A percentile compares a stretch with the other conserved stretches of the same genome.
Conservation (phyloP, 2,797 vertebrate genomes). For the Oreochromis mossambicus region DNA sequence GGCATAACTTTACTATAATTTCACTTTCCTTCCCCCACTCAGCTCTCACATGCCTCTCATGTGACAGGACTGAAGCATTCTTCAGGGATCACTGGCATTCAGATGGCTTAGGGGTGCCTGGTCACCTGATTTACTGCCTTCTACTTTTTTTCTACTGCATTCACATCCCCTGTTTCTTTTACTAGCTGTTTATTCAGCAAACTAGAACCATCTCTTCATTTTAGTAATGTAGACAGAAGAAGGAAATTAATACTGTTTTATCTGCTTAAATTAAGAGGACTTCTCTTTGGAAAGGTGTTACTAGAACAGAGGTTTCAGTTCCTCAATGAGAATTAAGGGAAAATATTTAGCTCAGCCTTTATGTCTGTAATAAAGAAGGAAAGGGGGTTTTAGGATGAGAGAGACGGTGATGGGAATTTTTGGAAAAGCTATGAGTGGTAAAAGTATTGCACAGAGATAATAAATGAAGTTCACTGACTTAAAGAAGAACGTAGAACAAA, state of each 20-base stretch:
- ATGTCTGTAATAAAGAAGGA: neutral
- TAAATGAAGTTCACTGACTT: neutral
- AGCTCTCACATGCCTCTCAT: constrained; percentile 79
- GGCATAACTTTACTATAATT: constrained; percentile 13
- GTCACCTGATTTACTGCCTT: constrained; percentile 48
- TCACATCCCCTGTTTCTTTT: neutral
- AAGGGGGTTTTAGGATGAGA: neutral
- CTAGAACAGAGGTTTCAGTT: neutral
- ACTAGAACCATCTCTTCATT: neutral
- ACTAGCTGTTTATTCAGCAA: neutral
- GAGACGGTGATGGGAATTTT: neutral
- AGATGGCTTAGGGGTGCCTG: constrained; percentile 60
- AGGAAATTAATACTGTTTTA: neutral
- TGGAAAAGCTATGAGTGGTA: neutral
- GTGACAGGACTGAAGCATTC: constrained; percentile 78
- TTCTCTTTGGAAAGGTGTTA: neutral
- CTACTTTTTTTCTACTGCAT: neutral
- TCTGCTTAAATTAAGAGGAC: neutral
- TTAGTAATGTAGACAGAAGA: neutral
- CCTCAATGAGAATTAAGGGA: neutral
- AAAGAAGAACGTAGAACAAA: neutral
- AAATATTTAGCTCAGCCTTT: neutral
- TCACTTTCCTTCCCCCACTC: constrained; percentile 16
- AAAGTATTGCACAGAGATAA: neutral
- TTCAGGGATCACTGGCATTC: constrained; percentile 66